Conservation (phyloP, 2,888 invertebrate genomes). For the Melinopterus prodromus region DNA sequence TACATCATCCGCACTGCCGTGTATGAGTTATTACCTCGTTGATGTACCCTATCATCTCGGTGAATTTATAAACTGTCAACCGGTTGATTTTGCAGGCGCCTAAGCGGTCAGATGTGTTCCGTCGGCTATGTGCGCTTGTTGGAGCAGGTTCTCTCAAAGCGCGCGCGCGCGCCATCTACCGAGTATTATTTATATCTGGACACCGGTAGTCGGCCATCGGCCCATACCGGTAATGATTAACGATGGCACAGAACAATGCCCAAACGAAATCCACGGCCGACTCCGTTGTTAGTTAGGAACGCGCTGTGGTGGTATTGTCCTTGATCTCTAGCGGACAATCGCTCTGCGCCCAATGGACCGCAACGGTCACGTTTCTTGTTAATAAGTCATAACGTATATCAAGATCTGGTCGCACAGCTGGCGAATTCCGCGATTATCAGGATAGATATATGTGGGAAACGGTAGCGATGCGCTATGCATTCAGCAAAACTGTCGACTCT, state of each 20-base stretch:
- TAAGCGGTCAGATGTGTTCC: background rate
- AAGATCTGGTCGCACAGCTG: background rate
- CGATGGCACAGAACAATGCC: background rate
- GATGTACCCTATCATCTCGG: background rate
- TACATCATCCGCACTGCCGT: background rate
- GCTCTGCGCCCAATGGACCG: constrained; percentile 4
- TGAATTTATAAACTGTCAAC: background rate
- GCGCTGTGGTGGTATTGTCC: background rate
- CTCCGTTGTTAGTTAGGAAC: background rate
- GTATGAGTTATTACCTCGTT: background rate
- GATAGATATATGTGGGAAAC: constrained; percentile 4
- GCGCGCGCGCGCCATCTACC: background rate
- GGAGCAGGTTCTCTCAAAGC: background rate
- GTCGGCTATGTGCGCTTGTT: background rate
- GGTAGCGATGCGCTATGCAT: background rate
- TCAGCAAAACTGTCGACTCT: background rate
- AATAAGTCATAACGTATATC: constrained; percentile 4
- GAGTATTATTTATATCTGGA: background rate
- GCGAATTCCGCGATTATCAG: background rate
- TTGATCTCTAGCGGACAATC: background rate
- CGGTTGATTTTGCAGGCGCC: constrained; percentile 4
- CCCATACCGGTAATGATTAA: background rate
- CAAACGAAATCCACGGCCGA: background rate
- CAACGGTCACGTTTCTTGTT: constrained; percentile 4
- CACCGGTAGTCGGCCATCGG: background rate